Evolutionary conservation across 2,113 vertebrate genomes (phyloP), one percentile per base, ranked within the genome.

Genomic region (Mastomys natalensis): DNA sequence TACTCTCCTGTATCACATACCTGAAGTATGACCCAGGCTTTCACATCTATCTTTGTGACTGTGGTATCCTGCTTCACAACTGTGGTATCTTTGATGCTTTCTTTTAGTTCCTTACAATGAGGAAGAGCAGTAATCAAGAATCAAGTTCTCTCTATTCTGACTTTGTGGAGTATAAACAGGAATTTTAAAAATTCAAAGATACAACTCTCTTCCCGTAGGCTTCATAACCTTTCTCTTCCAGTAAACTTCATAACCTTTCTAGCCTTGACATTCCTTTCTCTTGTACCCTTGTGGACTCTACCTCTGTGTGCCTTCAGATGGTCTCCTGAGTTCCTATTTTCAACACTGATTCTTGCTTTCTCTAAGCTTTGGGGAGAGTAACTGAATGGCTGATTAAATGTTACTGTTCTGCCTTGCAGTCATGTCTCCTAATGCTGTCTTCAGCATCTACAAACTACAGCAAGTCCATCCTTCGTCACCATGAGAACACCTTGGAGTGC

Each of bases 341-440:
- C 7, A 84, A 45, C 6, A 94, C 40, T 64, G 70, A 76, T 53
- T n/a, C 70, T 94, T 91, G 40, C 48, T 93, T 94, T 93, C 55
- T 85, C 70, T 77, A 31, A 85, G 43, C 16, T 70, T 40, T 90
- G 12, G 10, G 24, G 64, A 62, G 74, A 31, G n/a, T 40, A 77
- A 74, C 90, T 72, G 24, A 95, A 89, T 88, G 48, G 55, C 40
- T 91, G 62, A 80, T 90, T 96, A 87, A 31, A 66, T 76, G 64
- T 31, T 93, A 58, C 7, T 51, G 58, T 37, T 64, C 87, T 85
- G 48, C 53, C 74, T 95, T 89, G 37, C 48, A 96, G 43, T 22
- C 72, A 10, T 10, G 29, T 64, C 51, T 95, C 70, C 90, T 85
- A 80, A 88, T 9, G 7, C 68, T 55, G 51, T 24, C 53, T n/a